phyloP scores from a whole-genome alignment of 1,140 invertebrate species.

The Archivesica marissinica region DNA sequence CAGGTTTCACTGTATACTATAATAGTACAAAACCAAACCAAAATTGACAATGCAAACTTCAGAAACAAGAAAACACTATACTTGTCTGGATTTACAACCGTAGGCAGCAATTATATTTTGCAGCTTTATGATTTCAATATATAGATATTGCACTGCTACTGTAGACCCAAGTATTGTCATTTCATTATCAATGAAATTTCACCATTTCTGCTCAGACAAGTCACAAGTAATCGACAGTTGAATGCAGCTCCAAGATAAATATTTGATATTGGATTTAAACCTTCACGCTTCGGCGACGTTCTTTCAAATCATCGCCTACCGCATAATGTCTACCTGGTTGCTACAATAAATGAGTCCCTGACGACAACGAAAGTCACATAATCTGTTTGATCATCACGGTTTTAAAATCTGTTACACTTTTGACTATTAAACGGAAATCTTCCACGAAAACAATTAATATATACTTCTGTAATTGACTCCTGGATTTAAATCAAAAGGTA shows the following conservation, averaged over 20 bases:
- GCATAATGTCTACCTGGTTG: conserved; percentile 51
- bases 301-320: conserved; percentile 28
- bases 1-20: too few relatives aligned
- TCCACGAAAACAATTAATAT: not conserved
- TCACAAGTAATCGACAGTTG: too few relatives aligned
- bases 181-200: too few relatives aligned
- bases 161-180: too few relatives aligned
- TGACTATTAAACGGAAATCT: not conserved
- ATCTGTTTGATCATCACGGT: not conserved
- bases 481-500: conserved; percentile 44
- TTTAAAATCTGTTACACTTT: not conserved
- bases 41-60: too few relatives aligned
- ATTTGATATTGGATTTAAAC: conserved; percentile 39
- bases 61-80: too few relatives aligned
- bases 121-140: too few relatives aligned
- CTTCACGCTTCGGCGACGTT: conserved; percentile 35
- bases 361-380: conserved; percentile 38
- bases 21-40: too few relatives aligned
- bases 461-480: not conserved
- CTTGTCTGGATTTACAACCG: too few relatives aligned
- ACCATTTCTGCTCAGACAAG: not conserved
- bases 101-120: too few relatives aligned
- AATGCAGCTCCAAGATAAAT: conserved; percentile 46
- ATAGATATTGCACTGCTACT: too few relatives aligned
- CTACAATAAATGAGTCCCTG: conserved; percentile 57